Conservation (phyloP, 2,888 invertebrate species). For the Chromoteleia sp. region DNA sequence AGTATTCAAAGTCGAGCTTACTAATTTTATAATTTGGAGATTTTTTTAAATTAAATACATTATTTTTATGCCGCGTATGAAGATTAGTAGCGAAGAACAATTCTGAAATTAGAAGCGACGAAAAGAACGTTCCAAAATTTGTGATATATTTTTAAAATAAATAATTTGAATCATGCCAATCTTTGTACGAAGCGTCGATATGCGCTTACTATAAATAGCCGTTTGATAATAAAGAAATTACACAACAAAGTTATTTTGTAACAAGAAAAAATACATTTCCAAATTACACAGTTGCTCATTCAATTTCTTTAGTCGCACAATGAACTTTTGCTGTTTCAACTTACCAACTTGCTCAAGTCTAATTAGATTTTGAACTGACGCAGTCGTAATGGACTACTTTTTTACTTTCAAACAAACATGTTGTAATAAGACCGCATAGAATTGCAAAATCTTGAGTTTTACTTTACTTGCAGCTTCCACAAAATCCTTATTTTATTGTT, state of each 20-base stretch:
- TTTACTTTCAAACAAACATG: constrained; percentile 58
- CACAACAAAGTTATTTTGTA: constrained; percentile 11
- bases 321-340: constrained; percentile 62
- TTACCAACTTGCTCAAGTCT: constrained; percentile 55
- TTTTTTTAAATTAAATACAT: no score
- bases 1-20: no score
- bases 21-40: no score
- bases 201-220: not conserved
- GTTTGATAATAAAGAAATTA: constrained; percentile 12
- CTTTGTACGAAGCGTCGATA: no score
- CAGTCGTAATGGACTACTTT: constrained; percentile 59
- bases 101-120: no score
- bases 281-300: constrained; percentile 59
- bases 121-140: no score
- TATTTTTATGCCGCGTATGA: no score
- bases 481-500: constrained; percentile 13
- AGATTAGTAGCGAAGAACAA: no score
- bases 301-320: constrained; percentile 56
- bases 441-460: constrained; percentile 48
- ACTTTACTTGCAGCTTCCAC: constrained; percentile 22
- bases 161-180: no score
- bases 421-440: constrained; percentile 51
- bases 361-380: constrained; percentile 61
- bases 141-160: no score
- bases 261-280: constrained; percentile 43